Conservation (phyloP, 2,113 vertebrate species). For the Scopus umbretta region DNA sequence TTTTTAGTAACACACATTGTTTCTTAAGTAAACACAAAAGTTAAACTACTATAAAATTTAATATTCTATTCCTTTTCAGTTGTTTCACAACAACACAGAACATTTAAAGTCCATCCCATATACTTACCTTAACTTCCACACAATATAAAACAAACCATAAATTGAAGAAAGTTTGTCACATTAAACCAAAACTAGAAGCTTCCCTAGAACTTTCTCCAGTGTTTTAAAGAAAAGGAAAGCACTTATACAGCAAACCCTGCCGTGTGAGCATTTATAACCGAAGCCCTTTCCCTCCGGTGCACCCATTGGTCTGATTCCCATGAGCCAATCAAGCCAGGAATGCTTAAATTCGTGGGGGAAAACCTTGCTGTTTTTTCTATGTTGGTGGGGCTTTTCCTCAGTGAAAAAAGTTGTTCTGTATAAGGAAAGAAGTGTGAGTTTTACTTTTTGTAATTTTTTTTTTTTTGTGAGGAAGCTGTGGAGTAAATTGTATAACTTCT, state of each 20-base stretch:
- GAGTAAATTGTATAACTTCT: rapidly evolving
- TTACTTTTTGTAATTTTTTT: background rate
- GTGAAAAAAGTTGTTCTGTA: rapidly evolving
- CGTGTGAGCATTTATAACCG: background rate
- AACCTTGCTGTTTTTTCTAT: rapidly evolving
- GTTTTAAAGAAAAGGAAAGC: rapidly evolving
- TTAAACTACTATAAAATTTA: rapidly evolving
- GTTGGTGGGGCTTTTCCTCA: rapidly evolving
- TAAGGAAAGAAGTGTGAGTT: rapidly evolving
- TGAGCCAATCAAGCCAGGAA: background rate
- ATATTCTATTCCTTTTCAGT: rapidly evolving
- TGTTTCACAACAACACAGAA: rapidly evolving
- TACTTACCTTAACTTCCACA: rapidly evolving
- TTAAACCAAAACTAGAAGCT: rapidly evolving
- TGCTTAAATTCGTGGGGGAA: background rate
- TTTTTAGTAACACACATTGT: too few relatives aligned
- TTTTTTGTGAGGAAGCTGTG: rapidly evolving
- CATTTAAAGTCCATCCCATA: rapidly evolving
- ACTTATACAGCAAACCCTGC: rapidly evolving
- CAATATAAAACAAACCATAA: rapidly evolving
- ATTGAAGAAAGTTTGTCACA: rapidly evolving
- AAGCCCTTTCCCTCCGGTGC: background rate
- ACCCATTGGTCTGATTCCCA: background rate
- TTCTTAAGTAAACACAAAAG: rapidly evolving
- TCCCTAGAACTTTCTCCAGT: rapidly evolving